Evolutionary conservation across 2,113 vertebrate species (phyloP).

Genomic region (Carassius carassius): DNA sequence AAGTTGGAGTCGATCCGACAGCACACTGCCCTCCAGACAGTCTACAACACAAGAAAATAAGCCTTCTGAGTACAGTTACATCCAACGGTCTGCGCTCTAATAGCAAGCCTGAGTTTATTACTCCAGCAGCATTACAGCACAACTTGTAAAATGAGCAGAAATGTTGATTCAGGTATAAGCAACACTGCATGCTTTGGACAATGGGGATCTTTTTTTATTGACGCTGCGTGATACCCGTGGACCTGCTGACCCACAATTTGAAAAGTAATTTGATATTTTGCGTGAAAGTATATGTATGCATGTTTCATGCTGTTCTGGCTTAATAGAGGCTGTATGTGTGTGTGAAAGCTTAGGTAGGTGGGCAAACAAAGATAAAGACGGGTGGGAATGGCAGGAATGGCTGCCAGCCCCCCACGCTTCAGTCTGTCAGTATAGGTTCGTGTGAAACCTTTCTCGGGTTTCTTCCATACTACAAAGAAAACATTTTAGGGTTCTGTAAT

Average conservation of each 20-base stretch:
- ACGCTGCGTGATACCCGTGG: slow-evolving; percentile 24
- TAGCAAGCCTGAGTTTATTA: not conserved
- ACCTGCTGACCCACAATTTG: slow-evolving; percentile 29
- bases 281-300: slow-evolving; percentile 34
- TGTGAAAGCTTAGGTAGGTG: not conserved
- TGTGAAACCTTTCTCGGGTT: slow-evolving; percentile 71
- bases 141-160: not conserved
- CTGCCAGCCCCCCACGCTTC: slow-evolving; percentile 7
- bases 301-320: slow-evolving; percentile 49
- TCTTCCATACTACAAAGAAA: slow-evolving; percentile 77
- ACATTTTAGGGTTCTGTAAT: slow-evolving; percentile 76
- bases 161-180: slow-evolving; percentile 21
- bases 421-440: slow-evolving; percentile 52
- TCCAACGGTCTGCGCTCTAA: not conserved
- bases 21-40: slow-evolving; percentile 55
- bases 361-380: slow-evolving; percentile 37
- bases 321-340: slow-evolving; percentile 63
- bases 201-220: slow-evolving; percentile 10
- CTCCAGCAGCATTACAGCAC: not conserved
- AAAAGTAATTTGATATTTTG: slow-evolving; percentile 36
- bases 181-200: not conserved
- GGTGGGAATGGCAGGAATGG: not conserved
- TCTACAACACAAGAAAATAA: slow-evolving; percentile 63
- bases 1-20: slow-evolving; percentile 52
- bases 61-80: not conserved